These are phyloP conservation scores for Dolomedes plantarius DNA, from an alignment of 2,888 invertebrate species.

Conservation along the genomic window DNA sequence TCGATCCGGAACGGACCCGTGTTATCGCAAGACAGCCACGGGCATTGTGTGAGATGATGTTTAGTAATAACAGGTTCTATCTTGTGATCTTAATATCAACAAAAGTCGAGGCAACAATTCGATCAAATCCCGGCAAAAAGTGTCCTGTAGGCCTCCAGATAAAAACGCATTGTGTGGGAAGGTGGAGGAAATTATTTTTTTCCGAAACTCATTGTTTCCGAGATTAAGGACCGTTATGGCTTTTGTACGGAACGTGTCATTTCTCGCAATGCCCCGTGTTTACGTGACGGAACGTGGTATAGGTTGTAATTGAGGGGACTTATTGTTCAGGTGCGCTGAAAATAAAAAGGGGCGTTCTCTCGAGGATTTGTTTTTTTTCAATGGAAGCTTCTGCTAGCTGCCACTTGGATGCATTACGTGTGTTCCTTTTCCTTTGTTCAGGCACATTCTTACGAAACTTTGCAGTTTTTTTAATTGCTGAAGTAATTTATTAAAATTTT, in stretches of 20 bases:
- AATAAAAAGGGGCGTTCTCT: neutral
- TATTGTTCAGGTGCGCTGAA: neutral
- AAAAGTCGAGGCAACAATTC: neutral
- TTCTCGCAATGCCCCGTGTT: neutral
- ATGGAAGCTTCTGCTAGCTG: too few relatives aligned
- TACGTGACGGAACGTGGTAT: conserved; percentile 32
- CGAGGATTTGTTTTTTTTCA: neutral
- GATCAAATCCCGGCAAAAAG: conserved; percentile 7
- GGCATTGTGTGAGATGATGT: neutral
- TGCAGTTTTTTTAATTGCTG: too few relatives aligned
- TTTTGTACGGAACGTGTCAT: conserved; percentile 27
- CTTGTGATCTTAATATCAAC: neutral
- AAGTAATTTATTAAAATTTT: too few relatives aligned
- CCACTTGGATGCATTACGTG: too few relatives aligned
- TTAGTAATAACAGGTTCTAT: conserved; percentile 40
- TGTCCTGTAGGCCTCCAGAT: neutral
- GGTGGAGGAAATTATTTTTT: conserved; percentile 16
- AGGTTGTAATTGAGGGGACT: neutral
- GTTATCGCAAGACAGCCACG: neutral
- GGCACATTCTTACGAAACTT: too few relatives aligned
- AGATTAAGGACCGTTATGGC: conserved; percentile 15
- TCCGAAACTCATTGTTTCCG: conserved; percentile 30
- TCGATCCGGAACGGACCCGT: too few relatives aligned
- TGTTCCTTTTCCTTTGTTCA: too few relatives aligned
- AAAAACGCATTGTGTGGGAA: conserved; percentile 37